A percentile compares a stretch with the other conserved stretches of the same genome.
Conservation (phyloP, 2,888 invertebrate species). For the Netelia melanura region DNA sequence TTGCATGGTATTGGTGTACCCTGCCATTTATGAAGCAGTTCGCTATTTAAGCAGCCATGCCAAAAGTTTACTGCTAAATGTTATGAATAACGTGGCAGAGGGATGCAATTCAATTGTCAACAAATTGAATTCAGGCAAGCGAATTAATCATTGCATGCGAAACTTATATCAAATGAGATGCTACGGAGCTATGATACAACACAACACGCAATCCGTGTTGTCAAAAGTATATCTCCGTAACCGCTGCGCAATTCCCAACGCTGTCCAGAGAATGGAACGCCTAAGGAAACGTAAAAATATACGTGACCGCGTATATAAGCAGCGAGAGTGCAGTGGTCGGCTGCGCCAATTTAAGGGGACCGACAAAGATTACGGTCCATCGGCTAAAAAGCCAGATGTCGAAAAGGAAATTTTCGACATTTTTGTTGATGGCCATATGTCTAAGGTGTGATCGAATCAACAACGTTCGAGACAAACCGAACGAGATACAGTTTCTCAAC, state of each 20-base stretch:
- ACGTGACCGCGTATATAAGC: background rate
- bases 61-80: conserved; percentile 61
- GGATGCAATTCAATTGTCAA: background rate
- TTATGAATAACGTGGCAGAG: conserved; percentile 67
- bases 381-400: background rate
- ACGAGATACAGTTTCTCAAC: conserved; percentile 28
- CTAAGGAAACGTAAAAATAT: background rate
- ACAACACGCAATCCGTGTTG: conserved; percentile 73
- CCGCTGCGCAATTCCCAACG: background rate
- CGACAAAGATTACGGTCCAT: conserved; percentile 61
- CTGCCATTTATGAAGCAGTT: conserved; percentile 41
- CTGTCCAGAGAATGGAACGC: conserved; percentile 26
- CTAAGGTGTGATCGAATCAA: no score
- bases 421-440: conserved; percentile 11
- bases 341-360: background rate
- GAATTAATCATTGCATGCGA: conserved; percentile 74
- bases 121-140: conserved; percentile 65
- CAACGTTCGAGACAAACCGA: conserved; percentile 36
- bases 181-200: conserved; percentile 76
- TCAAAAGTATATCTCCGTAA: background rate
- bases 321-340: background rate
- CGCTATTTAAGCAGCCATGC: conserved; percentile 36
- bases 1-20: conserved; percentile 55
- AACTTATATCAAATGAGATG: conserved; percentile 77
- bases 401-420: background rate